Conservation (phyloP, 1,140 invertebrate species). For the Plectrocnemia conspersa region DNA sequence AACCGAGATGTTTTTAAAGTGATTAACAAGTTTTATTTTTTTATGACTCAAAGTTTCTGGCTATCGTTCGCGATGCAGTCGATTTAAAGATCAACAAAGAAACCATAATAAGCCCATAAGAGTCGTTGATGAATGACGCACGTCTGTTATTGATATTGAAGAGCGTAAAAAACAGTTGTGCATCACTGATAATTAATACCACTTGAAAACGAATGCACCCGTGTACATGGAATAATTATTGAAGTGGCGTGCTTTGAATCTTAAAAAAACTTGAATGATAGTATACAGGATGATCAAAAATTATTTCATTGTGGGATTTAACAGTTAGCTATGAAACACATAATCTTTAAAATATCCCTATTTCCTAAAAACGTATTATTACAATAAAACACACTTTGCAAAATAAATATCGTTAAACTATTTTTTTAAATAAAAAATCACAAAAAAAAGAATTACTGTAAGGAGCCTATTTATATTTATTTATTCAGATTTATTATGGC, state of each 20-base stretch:
- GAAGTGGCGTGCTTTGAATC: constrained; percentile 4
- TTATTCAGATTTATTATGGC: too few relatives aligned
- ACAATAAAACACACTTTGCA: not conserved
- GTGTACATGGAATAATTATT: not conserved
- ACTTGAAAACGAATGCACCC: not conserved
- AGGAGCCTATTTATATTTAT: too few relatives aligned
- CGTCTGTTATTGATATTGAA: not conserved
- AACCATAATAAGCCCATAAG: too few relatives aligned
- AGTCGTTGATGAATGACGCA: too few relatives aligned
- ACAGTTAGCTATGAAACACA: not conserved
- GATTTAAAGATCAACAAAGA: too few relatives aligned
- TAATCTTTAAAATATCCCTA: not conserved
- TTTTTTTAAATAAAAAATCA: not conserved
- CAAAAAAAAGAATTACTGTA: too few relatives aligned
- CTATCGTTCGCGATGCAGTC: too few relatives aligned
- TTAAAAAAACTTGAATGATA: not conserved
- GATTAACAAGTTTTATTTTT: too few relatives aligned
- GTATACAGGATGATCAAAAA: too few relatives aligned
- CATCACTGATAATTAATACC: too few relatives aligned
- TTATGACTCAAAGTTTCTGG: too few relatives aligned
- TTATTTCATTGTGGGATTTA: not conserved
- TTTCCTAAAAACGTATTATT: not conserved
- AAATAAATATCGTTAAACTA: not conserved
- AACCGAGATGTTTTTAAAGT: too few relatives aligned
- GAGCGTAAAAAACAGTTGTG: not conserved